Base-by-base conservation (phyloP, 2,888 invertebrate genomes). In the Sesia apiformis region DNA sequence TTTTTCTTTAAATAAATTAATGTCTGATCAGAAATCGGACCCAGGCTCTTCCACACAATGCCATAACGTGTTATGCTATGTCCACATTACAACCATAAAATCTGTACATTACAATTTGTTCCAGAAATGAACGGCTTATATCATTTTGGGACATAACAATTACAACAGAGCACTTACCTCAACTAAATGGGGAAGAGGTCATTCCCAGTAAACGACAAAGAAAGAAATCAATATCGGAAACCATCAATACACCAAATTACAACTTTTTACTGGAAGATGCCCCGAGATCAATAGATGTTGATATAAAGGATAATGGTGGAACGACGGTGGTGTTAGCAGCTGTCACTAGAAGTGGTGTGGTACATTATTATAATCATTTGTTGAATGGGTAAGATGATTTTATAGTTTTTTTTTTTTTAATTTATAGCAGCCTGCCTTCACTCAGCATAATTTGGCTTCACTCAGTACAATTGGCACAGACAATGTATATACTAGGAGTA, bases 361-460 rank as follows among this genome's bases (percentile, higher is more conserved):
- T 95, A 46, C 94, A 96, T 78, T 86, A 95, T 55, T 97, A 95
- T 76, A 91, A 93, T 53, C 94, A 95, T 67, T 92, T 92, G 61
- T 84, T 95, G 43, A 96, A 96, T 81, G 95, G 95, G 91, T 94
- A 76, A 84, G 90, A 65, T 53, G 54, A 43, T 6, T 43, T 43
- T 43, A 23, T 23, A 23, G 23, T 23, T 23, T 23, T 23, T 23
- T 23, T 23, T 23, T 23, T 23, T 23, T 23, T 23, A 23, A 23
- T 23, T 23, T 23, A 23, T 23, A 23, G 23, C 23, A 2, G 23
- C 23, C 23, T 23, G 23, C 23, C 23, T 23, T 23, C 23, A 23
- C 1, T 23, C 23, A 23, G 23, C 2, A 23, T 23, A 23, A 23
- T 23, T 23, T 23, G 23, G 23, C 23, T 23, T 23, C 23, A 23